Evolutionary conservation across 2,113 vertebrate species (phyloP).

Genomic region (Myocastor coypus): DNA sequence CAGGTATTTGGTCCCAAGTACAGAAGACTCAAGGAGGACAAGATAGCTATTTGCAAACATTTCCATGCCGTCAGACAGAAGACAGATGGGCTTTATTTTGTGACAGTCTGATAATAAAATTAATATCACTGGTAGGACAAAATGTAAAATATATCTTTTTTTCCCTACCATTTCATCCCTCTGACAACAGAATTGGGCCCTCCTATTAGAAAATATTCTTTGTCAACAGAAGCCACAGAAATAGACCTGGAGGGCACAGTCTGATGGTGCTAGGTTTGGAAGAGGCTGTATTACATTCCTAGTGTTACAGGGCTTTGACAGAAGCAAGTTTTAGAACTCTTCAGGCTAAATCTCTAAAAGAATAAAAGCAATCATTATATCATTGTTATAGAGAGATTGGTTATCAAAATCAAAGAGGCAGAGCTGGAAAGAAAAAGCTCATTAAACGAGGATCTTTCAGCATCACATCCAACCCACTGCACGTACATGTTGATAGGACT

Average conservation of each 20-base stretch:
- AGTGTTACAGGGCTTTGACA: not conserved
- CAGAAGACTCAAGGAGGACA: not conserved
- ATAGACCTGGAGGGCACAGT: not conserved
- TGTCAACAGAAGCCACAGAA: not conserved
- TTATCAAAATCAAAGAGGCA: not conserved
- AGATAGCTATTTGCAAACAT: not conserved
- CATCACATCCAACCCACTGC: too few relatives aligned
- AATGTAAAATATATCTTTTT: not conserved
- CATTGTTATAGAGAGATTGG: not conserved
- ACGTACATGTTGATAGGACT: not conserved
- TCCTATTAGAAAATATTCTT: not conserved
- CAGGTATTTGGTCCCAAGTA: not conserved
- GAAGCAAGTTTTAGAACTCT: not conserved
- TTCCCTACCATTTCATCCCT: not conserved
- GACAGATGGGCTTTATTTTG: not conserved
- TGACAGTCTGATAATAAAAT: not conserved
- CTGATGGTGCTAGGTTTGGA: not conserved
- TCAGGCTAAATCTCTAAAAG: not conserved
- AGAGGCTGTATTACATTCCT: not conserved
- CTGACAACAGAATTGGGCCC: not conserved
- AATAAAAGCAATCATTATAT: not conserved
- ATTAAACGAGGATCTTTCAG: not conserved
- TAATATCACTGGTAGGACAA: not conserved
- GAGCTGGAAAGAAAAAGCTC: not conserved
- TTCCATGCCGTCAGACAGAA: not conserved